Conservation (phyloP, 2,113 vertebrate genomes). For the Pitta sordida region DNA sequence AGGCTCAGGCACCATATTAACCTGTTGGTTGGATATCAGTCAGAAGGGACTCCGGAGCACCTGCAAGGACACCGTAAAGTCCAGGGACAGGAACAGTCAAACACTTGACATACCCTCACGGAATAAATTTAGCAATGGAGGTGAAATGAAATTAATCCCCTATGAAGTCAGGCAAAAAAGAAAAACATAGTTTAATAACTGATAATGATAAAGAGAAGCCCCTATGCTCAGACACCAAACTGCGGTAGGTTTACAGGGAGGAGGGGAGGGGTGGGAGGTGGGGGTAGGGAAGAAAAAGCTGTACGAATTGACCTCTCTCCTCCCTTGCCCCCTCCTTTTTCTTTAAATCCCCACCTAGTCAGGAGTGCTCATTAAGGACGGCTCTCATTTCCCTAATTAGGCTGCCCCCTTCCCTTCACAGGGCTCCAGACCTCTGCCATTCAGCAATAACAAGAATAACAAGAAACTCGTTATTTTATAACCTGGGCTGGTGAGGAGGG, state of each 20-base stretch:
- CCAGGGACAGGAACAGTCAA: background rate
- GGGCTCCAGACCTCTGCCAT: constrained; percentile 49
- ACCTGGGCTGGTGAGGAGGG: constrained; percentile 11
- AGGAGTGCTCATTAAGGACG: constrained; percentile 77
- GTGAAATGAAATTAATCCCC: background rate
- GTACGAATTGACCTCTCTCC: constrained; percentile 21
- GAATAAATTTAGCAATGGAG: constrained; percentile 19
- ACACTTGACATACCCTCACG: background rate
- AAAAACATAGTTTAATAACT: background rate
- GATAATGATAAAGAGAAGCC: background rate
- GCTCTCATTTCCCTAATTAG: constrained; percentile 83
- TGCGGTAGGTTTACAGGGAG: constrained; percentile 81
- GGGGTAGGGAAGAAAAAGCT: constrained; percentile 59
- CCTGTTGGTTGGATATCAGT: background rate
- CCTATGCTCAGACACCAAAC: constrained; percentile 27
- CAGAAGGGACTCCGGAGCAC: background rate
- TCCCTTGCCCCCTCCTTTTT: constrained; percentile 64
- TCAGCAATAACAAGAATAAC: constrained; percentile 51
- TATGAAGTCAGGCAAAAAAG: background rate
- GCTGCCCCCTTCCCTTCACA: constrained; percentile 32
- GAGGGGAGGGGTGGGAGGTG: constrained; percentile 59
- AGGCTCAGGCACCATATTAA: background rate
- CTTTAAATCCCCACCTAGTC: constrained; percentile 67
- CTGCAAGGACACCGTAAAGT: background rate
- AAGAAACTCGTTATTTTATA: constrained; percentile 63